Base-by-base conservation (phyloP, 2,113 vertebrate species). In the Struthidea cinerea region DNA sequence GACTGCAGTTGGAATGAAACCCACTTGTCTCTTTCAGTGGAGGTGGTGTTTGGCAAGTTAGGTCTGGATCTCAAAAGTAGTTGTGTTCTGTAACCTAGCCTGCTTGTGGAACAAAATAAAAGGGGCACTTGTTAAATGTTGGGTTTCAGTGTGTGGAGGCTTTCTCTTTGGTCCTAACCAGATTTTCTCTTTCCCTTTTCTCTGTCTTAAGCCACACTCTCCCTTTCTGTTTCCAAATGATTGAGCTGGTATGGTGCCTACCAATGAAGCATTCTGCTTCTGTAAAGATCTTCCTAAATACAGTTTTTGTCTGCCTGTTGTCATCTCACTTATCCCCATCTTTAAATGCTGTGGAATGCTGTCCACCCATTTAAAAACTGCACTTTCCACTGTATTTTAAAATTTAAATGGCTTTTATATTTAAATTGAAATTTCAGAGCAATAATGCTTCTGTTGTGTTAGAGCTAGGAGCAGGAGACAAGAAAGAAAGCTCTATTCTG, bases 341-440 rank as follows among this genome's bases (percentile, higher is more conserved):
- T 89, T 94, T 67, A 76, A 87, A 71, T 89, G n/a, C 41, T 42
- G 9, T 56, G 19, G 77, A 73, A 47, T 70, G 65, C 53, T 69
- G n/a, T 59, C 33, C 19, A 59, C 7, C 10, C 0, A 2, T 74
- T 85, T 52, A 44, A 81, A 85, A 91, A 59, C 23, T 44, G 16
- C 61, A 12, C 46, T 73, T 95, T 90, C 23, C 35, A 86, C 59
- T 5, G 20, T 35, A n/a, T 55, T 84, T 94, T 69, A 79, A 79
- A 85, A 79, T 85, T 52, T 93, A 70, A 93, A 88, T 94, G 37
- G 15, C 26, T 86, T 97, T 95, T 93, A 26, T 74, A 74, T 94
- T 88, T 79, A 93, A 87, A 84, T 78, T 44, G 47, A 60, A n/a
- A 65, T 84, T 94, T 83, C 20, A 63, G 71, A 59, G 75, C 39